These are phyloP conservation scores for Intellagama lesueurii DNA, from an alignment of 2,797 vertebrate genomes.

Conservation along the genomic window DNA sequence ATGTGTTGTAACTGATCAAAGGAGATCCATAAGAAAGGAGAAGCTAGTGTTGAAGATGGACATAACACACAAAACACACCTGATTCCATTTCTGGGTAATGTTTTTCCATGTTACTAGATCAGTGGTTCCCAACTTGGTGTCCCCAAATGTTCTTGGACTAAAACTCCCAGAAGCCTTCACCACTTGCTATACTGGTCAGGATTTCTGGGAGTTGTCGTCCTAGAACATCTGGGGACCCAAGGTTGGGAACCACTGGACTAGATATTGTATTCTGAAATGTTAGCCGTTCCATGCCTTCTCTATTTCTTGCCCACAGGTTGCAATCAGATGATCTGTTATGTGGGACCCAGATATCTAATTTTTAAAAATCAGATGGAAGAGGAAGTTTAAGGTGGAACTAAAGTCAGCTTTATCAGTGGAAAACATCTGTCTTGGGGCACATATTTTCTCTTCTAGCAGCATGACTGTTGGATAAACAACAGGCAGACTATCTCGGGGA, in stretches of 20 bases:
- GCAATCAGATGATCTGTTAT: conserved; percentile 8
- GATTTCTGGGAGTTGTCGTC: too few relatives aligned
- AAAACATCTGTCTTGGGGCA: not conserved
- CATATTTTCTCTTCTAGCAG: not conserved
- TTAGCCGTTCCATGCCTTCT: too few relatives aligned
- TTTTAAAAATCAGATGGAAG: not conserved
- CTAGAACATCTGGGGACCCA: too few relatives aligned
- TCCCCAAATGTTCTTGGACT: too few relatives aligned
- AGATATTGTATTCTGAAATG: too few relatives aligned
- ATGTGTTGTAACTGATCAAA: conserved; percentile 15
- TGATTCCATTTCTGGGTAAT: not conserved
- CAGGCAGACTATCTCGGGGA: not conserved
- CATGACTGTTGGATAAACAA: not conserved
- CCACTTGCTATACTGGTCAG: too few relatives aligned
- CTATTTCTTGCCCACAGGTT: not conserved
- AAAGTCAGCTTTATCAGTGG: not conserved
- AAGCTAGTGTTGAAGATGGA: conserved; percentile 43
- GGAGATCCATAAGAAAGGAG: conserved; percentile 31
- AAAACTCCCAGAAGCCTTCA: too few relatives aligned
- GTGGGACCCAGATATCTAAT: not conserved
- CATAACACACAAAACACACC: conserved; percentile 53
- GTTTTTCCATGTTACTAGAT: conserved; percentile 30
- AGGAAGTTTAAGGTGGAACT: not conserved
- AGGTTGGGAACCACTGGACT: too few relatives aligned
- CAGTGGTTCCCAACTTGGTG: not conserved